Evolutionary conservation across 1,140 invertebrate genomes (phyloP).

Genomic region (Magallana ariakensis): DNA sequence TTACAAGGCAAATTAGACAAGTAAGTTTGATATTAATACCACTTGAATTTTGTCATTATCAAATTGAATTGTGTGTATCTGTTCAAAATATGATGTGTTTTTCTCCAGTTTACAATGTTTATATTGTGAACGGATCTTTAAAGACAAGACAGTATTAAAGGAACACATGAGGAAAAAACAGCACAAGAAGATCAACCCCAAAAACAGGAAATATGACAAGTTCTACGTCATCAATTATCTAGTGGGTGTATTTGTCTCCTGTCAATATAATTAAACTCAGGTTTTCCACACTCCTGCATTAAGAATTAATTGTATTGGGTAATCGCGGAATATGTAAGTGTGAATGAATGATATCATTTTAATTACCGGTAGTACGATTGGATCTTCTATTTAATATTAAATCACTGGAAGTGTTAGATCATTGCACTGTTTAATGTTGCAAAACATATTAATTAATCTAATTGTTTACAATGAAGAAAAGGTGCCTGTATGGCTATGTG

Average conservation of each 20-base stretch:
- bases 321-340: no score
- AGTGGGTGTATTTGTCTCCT: slow-evolving; percentile 64
- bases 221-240: slow-evolving; percentile 94
- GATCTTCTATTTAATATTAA: neutral
- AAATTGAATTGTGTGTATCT: neutral
- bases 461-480: no score
- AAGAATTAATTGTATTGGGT: no score
- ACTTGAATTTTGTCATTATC: no score
- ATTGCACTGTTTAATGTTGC: no score
- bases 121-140: slow-evolving; percentile 93
- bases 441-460: no score
- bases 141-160: slow-evolving; percentile 89
- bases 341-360: no score
- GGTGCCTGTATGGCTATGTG: neutral
- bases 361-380: no score
- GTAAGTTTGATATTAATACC: slow-evolving; percentile 63
- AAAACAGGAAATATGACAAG: slow-evolving; percentile 90
- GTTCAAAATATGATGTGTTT: slow-evolving; percentile 1
- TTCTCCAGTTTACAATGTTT: slow-evolving; percentile 86
- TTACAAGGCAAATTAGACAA: slow-evolving; percentile 81
- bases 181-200: slow-evolving; percentile 93
- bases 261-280: no score
- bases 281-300: no score
- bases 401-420: neutral
- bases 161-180: slow-evolving; percentile 97